Evolutionary conservation across 2,797 vertebrate genomes (phyloP), one percentile per base, ranked within the genome.

Genomic region (Chloroceryle inda): DNA sequence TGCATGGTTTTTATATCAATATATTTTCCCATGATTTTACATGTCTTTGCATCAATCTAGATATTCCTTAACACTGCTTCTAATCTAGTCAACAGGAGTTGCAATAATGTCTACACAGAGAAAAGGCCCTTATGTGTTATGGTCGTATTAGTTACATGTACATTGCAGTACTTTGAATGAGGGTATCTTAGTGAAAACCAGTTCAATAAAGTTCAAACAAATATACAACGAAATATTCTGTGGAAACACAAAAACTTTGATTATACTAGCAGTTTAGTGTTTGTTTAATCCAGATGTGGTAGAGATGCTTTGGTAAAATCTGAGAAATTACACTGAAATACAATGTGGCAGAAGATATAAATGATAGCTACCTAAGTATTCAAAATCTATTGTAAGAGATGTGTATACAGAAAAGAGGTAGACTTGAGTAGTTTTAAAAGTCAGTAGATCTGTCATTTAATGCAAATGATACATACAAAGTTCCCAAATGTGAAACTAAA

Each of bases 211-310:
- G 94, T 73, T 86, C 59, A 88, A 62, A 86, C 44, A 56, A 56
- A 56, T 22, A 33, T 35, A 35, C 55, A 35, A 58, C 13, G 33
- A 79, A 85, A 84, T 93, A 87, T 88, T 76, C 52, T 73, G 31
- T 74, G 49, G 63, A 56, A 49, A 83, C 64, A 93, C 61, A 75
- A 92, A 96, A 96, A 40, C 35, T 90, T 69, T 52, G 13, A 76
- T 91, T 87, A 73, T 61, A 86, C 45, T 92, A 45, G 69, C 56
- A 75, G 38, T 69, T 87, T 82, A 74, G 61, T 89, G 45, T 92
- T 97, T 94, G 80, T 95, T 96, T 96, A 88, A 96, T 93, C 56
- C 95, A 78, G 37, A 40, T 45, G 62, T 61, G n/a, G 35, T 35
- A 89, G 88, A 89, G 44, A 56, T 71, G 52, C 38, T 59, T 94